A percentile compares a stretch with the other conserved stretches of the same genome.
These are phyloP conservation scores for Limnephilus marmoratus DNA, from an alignment of 2,888 invertebrate genomes.

Conservation along the genomic window DNA sequence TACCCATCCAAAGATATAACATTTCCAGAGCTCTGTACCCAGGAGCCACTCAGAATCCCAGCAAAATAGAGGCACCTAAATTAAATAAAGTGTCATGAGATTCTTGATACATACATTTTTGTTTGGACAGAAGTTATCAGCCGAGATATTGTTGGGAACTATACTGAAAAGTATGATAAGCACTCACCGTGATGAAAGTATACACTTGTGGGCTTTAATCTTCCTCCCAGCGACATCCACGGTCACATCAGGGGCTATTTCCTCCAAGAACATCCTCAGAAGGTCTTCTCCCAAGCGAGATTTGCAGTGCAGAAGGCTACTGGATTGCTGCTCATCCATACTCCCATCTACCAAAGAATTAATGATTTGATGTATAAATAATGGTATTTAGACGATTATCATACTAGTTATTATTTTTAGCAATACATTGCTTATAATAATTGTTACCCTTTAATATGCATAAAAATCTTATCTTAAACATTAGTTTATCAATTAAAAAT, in stretches of 20 bases:
- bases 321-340: constrained; percentile 38
- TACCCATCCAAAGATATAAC: constrained; percentile 91
- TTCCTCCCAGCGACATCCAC: constrained; percentile 90
- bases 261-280: constrained; percentile 93
- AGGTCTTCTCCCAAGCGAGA: constrained; percentile 84
- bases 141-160: background rate
- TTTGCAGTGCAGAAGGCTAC: constrained; percentile 1
- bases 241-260: constrained; percentile 92
- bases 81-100: background rate
- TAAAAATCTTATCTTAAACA: too few relatives aligned
- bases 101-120: background rate
- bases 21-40: constrained; percentile 86
- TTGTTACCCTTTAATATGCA: too few relatives aligned
- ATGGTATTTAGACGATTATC: background rate
- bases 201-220: constrained; percentile 94
- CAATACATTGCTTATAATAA: too few relatives aligned
- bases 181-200: constrained; percentile 84
- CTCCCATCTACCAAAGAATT: constrained; percentile 12
- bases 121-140: background rate
- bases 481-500: too few relatives aligned
- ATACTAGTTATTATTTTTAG: background rate
- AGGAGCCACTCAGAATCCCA: constrained; percentile 91
- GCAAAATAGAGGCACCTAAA: constrained; percentile 94
- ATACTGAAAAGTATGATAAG: background rate
- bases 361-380: background rate